phyloP scores from a whole-genome alignment of 2,888 invertebrate genomes.

The Gasteruption jaculator region DNA sequence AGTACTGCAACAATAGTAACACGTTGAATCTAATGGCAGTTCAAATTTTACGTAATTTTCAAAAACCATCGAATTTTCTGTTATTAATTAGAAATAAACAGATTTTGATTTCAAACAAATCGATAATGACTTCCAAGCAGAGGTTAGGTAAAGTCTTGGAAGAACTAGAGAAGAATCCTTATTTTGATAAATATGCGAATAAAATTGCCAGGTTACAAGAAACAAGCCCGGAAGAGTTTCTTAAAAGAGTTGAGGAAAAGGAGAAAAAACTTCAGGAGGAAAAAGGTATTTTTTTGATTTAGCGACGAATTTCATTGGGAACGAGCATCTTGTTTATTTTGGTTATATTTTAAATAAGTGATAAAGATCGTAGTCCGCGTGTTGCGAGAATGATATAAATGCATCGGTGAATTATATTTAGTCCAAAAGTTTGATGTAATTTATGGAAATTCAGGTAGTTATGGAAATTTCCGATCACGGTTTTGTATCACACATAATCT shows the following conservation, averaged over 20 bases:
- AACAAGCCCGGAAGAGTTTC: slow-evolving; percentile 72
- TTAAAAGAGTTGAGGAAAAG: slow-evolving; percentile 60
- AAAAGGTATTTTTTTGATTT: slow-evolving; percentile 38
- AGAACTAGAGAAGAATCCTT: slow-evolving; percentile 64
- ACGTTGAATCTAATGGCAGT: too few species aligned
- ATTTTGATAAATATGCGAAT: slow-evolving; percentile 74
- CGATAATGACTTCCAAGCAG: slow-evolving; percentile 49
- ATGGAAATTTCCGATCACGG: too few species aligned
- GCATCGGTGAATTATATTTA: background rate
- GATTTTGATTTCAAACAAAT: too few species aligned
- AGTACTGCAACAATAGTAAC: too few species aligned
- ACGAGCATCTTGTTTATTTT: background rate
- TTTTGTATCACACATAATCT: too few species aligned
- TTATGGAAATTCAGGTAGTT: too few species aligned
- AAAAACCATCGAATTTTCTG: too few species aligned
- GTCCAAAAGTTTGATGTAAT: too few species aligned
- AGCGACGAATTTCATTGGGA: slow-evolving; percentile 4
- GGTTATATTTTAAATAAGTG: background rate
- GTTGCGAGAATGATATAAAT: too few species aligned
- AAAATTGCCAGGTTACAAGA: slow-evolving; percentile 72
- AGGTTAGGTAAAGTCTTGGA: slow-evolving; percentile 54
- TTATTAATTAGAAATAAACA: too few species aligned
- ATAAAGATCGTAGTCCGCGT: too few species aligned
- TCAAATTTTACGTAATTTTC: slow-evolving; percentile 21
- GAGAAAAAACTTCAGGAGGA: slow-evolving; percentile 42